Evolutionary conservation across 1,140 invertebrate genomes (phyloP).

Genomic region (Caligus rogercresseyi): DNA sequence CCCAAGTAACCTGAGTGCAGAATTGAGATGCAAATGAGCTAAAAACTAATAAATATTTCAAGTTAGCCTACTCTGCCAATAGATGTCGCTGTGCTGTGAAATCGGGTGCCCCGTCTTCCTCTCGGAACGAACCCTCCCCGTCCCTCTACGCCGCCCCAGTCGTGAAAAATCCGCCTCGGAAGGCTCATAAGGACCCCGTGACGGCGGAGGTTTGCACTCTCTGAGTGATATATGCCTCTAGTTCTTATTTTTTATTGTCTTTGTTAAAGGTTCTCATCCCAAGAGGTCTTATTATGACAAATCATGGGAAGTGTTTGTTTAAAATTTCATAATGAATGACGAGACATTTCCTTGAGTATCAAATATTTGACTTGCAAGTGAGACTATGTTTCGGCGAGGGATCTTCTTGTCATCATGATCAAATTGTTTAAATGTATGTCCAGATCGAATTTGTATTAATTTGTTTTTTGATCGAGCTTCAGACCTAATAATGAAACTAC

Average conservation of each 20-base stretch:
- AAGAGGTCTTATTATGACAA: no score
- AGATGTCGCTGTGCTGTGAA: no score
- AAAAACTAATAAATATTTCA: no score
- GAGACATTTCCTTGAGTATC: slow-evolving; percentile 5
- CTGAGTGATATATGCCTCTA: no score
- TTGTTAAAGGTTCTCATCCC: neutral
- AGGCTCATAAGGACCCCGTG: no score
- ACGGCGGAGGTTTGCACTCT: no score
- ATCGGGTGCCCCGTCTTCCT: neutral
- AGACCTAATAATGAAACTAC: neutral
- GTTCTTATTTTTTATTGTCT: neutral
- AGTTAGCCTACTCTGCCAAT: no score
- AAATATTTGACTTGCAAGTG: slow-evolving; percentile 8
- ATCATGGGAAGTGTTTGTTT: neutral
- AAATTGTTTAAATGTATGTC: slow-evolving; percentile 9
- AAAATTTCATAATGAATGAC: neutral
- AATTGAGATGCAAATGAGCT: no score
- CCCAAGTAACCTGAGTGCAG: no score
- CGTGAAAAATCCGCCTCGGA: no score
- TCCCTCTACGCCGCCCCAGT: no score
- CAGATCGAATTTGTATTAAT: slow-evolving; percentile 4
- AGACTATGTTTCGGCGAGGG: neutral
- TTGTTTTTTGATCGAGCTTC: neutral
- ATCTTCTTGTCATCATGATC: neutral
- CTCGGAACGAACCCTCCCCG: no score